These are phyloP conservation scores for Allygus modestus DNA, from an alignment of 2,888 invertebrate species.

Conservation along the genomic window DNA sequence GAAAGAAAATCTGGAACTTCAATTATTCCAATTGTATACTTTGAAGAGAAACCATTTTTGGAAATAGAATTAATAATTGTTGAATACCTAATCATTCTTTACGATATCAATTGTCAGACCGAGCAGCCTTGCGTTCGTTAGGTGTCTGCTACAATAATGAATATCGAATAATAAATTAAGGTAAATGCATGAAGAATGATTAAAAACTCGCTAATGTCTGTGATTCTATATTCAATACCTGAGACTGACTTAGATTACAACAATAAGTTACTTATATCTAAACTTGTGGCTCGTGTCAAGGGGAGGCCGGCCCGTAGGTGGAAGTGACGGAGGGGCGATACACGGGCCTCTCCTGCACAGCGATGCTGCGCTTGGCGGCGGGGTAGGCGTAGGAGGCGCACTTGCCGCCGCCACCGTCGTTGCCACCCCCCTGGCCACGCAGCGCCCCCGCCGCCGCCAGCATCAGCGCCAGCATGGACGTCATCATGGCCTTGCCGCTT, in stretches of 20 bases:
- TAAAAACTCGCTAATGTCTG: too few relatives aligned
- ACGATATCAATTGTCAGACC: too few relatives aligned
- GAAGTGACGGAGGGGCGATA: conserved; percentile 31
- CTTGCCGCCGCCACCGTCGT: conserved; percentile 60
- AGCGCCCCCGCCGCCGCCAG: conserved; percentile 77
- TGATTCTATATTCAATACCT: too few relatives aligned
- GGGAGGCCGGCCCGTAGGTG: conserved; percentile 41
- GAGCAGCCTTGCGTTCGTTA: too few relatives aligned
- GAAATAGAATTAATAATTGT: too few relatives aligned
- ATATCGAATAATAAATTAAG: too few relatives aligned
- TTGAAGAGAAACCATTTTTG: too few relatives aligned
- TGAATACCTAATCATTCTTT: too few relatives aligned
- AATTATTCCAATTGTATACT: too few relatives aligned
- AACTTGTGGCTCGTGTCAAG: neutral
- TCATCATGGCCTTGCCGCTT: conserved; percentile 91
- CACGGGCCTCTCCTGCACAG: conserved; percentile 24
- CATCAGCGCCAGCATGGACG: conserved; percentile 89
- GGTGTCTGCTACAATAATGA: too few relatives aligned
- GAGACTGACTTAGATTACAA: neutral
- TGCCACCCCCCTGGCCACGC: conserved; percentile 60
- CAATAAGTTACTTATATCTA: neutral
- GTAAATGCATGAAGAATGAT: too few relatives aligned
- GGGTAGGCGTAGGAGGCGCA: conserved; percentile 48
- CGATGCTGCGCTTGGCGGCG: conserved; percentile 50
- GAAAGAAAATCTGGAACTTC: too few relatives aligned